A percentile compares a stretch with the other conserved stretches of the same genome.
Conservation (phyloP, 2,888 invertebrate genomes). For the Camptogramma bilineatum region DNA sequence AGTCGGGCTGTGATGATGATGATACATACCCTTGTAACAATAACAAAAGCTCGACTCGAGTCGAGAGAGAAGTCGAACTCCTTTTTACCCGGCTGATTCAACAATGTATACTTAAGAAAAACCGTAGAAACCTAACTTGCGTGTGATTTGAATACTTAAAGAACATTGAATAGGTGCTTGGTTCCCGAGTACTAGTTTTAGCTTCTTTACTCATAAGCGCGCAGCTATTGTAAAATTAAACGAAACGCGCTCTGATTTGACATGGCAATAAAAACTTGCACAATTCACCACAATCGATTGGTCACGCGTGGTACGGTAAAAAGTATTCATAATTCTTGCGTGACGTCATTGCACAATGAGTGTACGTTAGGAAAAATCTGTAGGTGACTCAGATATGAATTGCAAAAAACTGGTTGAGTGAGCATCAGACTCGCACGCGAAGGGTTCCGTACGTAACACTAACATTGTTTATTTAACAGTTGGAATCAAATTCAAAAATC, state of each 20-base stretch:
- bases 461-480: no score
- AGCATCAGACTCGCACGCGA: no score
- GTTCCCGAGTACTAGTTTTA: slow-evolving; percentile 12
- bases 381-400: slow-evolving; percentile 13
- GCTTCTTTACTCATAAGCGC: slow-evolving; percentile 17
- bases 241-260: slow-evolving; percentile 56
- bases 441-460: no score
- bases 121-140: neutral
- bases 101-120: neutral
- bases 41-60: no score
- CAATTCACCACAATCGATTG: slow-evolving; percentile 68
- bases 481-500: no score
- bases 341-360: slow-evolving; percentile 32
- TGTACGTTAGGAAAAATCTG: slow-evolving; percentile 2
- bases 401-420: neutral
- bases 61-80: no score
- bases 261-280: slow-evolving; percentile 60
- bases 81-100: no score
- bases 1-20: no score
- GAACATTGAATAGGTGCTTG: neutral
- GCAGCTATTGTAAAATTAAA: slow-evolving; percentile 42
- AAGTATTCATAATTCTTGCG: slow-evolving; percentile 47
- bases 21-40: no score
- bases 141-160: slow-evolving; percentile 2
- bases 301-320: slow-evolving; percentile 52